Evolutionary conservation across 2,888 invertebrate genomes (phyloP), one percentile per base, ranked within the genome.

Genomic region (Sialis fuliginosa): DNA sequence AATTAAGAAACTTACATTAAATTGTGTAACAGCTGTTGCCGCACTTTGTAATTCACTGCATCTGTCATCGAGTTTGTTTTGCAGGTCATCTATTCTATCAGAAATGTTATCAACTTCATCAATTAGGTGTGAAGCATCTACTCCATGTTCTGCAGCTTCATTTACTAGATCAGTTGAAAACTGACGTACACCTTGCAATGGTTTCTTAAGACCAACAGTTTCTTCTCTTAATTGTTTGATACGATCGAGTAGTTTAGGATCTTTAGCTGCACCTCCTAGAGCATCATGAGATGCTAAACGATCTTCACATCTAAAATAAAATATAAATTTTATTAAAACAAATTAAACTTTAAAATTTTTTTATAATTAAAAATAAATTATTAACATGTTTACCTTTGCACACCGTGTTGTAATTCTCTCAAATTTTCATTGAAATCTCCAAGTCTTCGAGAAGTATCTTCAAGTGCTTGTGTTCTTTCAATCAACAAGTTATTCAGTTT

Each of bases 191-290:
- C 65, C 54, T 54, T 74, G 75, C 49, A 81, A 61, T 31, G 91
- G 92, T 53, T 82, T 84, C 55, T 80, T 77, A 39, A 93, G 68
- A 33, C 76, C 79, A 10, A 75, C 74, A 4, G 85, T 78, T 67
- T 93, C 92, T 59, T 92, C 91, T 35, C 81, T 69, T 48, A 90
- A 70, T 12, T 77, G 75, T 60, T 86, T 89, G 49, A 95, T 85
- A 50, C 88, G 80, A 48, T 90, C 91, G 49, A 86, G 68, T 46
- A 89, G 72, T 64, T 86, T 86, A 9, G 85, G 81, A 62, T 93
- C 93, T 51, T 79, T 77, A 1, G 83, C 80, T 52, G 86, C 75
- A 61, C 79, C 73, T 55, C 85, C 71, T 45, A 81, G 62, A 55
- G 81, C 74, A 71, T 84, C 82, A 56, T 81, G 81, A 4, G 79